Base-by-base conservation (phyloP, 2,888 invertebrate genomes). In the Diaperis boleti region DNA sequence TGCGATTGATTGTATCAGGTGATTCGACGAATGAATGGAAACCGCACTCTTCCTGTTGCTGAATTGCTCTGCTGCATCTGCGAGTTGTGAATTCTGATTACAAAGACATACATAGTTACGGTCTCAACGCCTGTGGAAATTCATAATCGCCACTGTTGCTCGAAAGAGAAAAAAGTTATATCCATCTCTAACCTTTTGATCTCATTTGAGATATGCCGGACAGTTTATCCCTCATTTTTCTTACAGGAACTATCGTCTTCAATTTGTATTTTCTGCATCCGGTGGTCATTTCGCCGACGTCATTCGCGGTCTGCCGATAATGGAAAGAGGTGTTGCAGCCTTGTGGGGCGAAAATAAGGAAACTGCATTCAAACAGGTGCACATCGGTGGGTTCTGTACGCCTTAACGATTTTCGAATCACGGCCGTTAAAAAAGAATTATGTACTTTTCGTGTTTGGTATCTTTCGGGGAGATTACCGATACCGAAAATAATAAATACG, bases 41-140 rank as follows among this genome's bases (percentile, higher is more conserved):
- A 56, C 56, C 56, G 15, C 56, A 56, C 20, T 33, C 56, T 56
- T 56, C 56, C 56, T 56, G 56, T 44, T 56, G 45, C 39, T 29
- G 18, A 15, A 17, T 11, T 52, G 11, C 17, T 22, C 18, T 52
- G 10, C 52, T 17, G 20, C 18, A 49, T 49, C 37, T 54, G 22
- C 41, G 41, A 39, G 26, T 7, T 22, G 15, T n/a, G 52, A 10
- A 52, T 52, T 13, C 35, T 20, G n/a, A 52, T 33, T 3, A 1
- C 6, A 26, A n/a, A n/a, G n/a, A n/a, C n/a, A n/a, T n/a, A n/a
- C n/a, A n/a, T n/a, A n/a, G n/a, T n/a, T n/a, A n/a, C n/a, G n/a
- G n/a, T n/a, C n/a, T n/a, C n/a, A n/a, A n/a, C n/a, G n/a, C n/a
- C n/a, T n/a, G n/a, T n/a, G n/a, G n/a, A n/a, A n/a, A n/a, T n/a